Conservation (phyloP, 2,113 vertebrate species). For the Morphnarchus princeps region DNA sequence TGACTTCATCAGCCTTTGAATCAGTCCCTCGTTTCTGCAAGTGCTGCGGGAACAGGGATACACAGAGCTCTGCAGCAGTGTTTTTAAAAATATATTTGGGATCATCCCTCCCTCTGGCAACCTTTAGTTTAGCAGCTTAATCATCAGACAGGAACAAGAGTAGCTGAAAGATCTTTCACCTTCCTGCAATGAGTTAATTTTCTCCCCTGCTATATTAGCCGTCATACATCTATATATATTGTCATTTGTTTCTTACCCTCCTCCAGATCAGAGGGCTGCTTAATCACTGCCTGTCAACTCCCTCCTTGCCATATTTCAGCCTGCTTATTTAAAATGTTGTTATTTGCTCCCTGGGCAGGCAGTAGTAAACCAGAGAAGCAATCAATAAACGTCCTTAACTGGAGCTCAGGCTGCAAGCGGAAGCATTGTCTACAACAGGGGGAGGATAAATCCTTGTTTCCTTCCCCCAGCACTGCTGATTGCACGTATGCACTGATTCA, state of each 20-base stretch:
- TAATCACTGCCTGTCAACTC: slow-evolving; percentile 48
- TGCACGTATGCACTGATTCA: slow-evolving; percentile 10
- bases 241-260: slow-evolving; percentile 32
- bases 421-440: slow-evolving; percentile 21
- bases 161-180: not conserved
- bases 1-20: not conserved
- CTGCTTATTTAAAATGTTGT: slow-evolving; percentile 28
- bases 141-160: not conserved
- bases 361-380: slow-evolving; percentile 21
- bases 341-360: slow-evolving; percentile 39
- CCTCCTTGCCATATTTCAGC: slow-evolving; percentile 17
- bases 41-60: not conserved
- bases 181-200: slow-evolving; percentile 24
- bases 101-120: not conserved
- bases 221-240: not conserved
- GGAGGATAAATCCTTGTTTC: not conserved
- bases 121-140: slow-evolving; percentile 1
- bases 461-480: not conserved
- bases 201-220: slow-evolving; percentile 3
- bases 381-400: slow-evolving; percentile 27
- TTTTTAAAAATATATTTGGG: not conserved
- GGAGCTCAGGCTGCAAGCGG: not conserved
- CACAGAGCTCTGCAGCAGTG: not conserved
- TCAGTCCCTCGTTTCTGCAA: not conserved
- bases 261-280: slow-evolving; percentile 38